Base-by-base conservation (phyloP, 2,888 invertebrate species). In the Apamea anceps region DNA sequence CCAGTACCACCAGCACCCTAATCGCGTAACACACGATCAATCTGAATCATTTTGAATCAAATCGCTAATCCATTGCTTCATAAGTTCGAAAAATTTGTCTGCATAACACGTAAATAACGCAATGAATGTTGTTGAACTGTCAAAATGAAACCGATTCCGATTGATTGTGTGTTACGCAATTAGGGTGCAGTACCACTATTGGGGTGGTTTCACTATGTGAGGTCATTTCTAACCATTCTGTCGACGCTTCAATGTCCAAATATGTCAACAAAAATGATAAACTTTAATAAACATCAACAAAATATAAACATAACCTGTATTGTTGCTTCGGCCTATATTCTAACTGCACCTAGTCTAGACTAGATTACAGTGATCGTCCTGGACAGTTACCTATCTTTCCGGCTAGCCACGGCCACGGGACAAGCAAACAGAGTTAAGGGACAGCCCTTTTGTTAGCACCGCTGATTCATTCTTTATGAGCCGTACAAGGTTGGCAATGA, bases 351-450 rank as follows among this genome's bases (percentile, higher is more conserved):
- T 51, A 13, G 70, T 72, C 79, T 80, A 72, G 75, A 6, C 72
- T 62, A 83, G 74, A 88, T 87, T 85, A 88, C 68, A 87, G 87
- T 72, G 54, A 79, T 88, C 79, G 45, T 79, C 75, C 70, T 75
- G 63, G n/a, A 81, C 74, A 79, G 87, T 84, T 87, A 76, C 45
- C 77, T 72, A 75, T 70, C 51, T 75, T 74, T 37, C 45, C 2
- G 42, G 0, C 54, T 28, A 62, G 62, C n/a, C 45, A n/a, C 10
- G 1, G 37, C n/a, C 45, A 60, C 65, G 65, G 73, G 73, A 60
- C 62, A 15, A 68, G 45, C 81, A 81, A 79, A 75, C 37, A 54
- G 3, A 8, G n/a, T 88, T 88, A 88, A 88, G 88, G 83, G 48
- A 13, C 7, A 86, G 82, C 6, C 10, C 21, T 68, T 73, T 54